Conservation (phyloP, 1,140 invertebrate species). For the Odontomachus brunneus region DNA sequence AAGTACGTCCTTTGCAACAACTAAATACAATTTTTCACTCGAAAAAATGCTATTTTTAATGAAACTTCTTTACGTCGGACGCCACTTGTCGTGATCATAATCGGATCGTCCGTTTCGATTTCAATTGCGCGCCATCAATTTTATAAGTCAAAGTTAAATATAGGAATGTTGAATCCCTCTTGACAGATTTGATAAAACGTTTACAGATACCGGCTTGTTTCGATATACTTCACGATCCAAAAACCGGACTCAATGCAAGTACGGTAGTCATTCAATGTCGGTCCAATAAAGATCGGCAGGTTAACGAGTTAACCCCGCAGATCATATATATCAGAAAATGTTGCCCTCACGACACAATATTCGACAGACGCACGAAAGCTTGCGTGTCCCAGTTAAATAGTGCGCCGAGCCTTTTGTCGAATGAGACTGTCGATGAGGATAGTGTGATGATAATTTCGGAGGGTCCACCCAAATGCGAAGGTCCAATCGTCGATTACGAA, state of each 20-base stretch:
- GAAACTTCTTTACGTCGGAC: not conserved
- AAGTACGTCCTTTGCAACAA: not conserved
- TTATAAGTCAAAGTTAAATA: conserved; percentile 19
- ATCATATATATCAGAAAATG: conserved; percentile 64
- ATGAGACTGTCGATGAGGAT: not conserved
- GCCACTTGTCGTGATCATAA: not conserved
- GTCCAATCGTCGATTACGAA: conserved; percentile 65
- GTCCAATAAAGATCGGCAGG: conserved; percentile 17
- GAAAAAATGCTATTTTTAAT: not conserved
- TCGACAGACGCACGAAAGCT: conserved; percentile 26
- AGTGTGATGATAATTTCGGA: conserved; percentile 33
- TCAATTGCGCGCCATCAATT: conserved; percentile 1
- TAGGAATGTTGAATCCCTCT: not conserved
- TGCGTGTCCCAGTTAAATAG: conserved; percentile 37
- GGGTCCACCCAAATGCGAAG: conserved; percentile 53
- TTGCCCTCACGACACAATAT: conserved; percentile 54
- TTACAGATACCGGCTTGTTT: conserved; percentile 63
- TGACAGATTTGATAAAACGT: conserved; percentile 23
- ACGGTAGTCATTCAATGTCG: conserved; percentile 63
- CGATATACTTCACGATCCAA: conserved; percentile 60
- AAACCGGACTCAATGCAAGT: not conserved
- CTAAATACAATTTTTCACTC: not conserved
- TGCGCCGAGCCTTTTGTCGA: conserved; percentile 19
- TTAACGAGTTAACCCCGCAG: not conserved
- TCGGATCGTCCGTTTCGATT: not conserved